Evolutionary conservation across 2,113 vertebrate species (phyloP), one percentile per base, ranked within the genome.

Genomic region (Passer domesticus): DNA sequence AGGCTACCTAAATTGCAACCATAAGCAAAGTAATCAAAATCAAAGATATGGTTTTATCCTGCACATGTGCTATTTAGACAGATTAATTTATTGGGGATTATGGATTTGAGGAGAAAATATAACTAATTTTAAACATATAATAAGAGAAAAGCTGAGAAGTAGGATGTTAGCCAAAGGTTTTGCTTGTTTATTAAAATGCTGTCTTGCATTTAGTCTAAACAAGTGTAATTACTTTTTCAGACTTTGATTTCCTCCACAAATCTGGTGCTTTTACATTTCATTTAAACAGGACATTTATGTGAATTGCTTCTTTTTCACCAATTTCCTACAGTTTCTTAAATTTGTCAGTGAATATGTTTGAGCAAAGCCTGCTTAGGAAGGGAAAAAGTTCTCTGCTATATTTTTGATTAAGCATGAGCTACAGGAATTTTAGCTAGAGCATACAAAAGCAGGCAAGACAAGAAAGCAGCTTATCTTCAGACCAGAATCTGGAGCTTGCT

Each of bases 281-380:
- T 81, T 94, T 83, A 82, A 53, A 73, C 62, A 43, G 39, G 24
- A 55, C 75, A 49, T 81, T 76, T 62, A 70, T 14, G 31, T 24
- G 37, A 81, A 60, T 70, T 86, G 18, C 44, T 89, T 92, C 30
- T 91, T 67, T 84, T 63, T 70, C 43, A 63, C 50, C 60, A 28
- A 2, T 95, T 89, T 91, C 69, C 43, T 87, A 81, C 37, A 46
- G 15, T 88, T 91, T 59, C 70, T 89, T 62, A 25, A 64, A 69
- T 82, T 82, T 95, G 59, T 74, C 39, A 91, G 73, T 72, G 35
- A 91, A 81, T 66, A 50, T 6, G 3, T 85, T 73, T 87, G 31
- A 92, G 56, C 88, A 95, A 95, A 97, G 86, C 52, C 94, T 95
- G 62, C 90, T 96, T 93, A 77, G 85, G 87, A 93, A 77, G 79